Evolutionary conservation across 2,113 vertebrate species (phyloP).

Genomic region (Stigmatopora argus): DNA sequence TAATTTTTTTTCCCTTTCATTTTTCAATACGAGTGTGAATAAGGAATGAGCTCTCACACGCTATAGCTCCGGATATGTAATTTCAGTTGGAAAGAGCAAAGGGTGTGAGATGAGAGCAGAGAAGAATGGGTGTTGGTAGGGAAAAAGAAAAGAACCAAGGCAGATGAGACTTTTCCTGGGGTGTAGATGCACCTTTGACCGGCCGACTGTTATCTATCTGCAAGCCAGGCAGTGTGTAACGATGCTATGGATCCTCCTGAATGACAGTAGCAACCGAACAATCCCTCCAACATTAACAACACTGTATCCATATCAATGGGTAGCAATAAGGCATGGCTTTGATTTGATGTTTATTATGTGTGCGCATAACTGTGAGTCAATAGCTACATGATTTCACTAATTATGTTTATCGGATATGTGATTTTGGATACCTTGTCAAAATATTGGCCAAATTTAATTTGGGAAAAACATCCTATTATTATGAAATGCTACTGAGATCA

Average conservation of each 20-base stretch:
- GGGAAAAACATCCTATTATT: background rate
- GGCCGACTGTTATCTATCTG: constrained; percentile 27
- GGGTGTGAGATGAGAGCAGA: constrained; percentile 8
- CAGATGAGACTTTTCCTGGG: constrained; percentile 23
- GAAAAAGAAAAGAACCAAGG: constrained; percentile 14
- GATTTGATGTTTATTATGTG: constrained; percentile 2
- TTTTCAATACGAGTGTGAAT: background rate
- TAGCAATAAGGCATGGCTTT: constrained; percentile 1
- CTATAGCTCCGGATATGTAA: constrained; percentile 7
- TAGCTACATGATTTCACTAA: background rate
- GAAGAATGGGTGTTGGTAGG: background rate
- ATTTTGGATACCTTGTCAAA: constrained; percentile 8
- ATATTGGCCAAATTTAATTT: background rate
- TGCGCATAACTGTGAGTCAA: background rate
- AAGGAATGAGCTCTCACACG: constrained; percentile 2
- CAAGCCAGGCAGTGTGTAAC: constrained; percentile 8
- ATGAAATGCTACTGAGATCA: background rate
- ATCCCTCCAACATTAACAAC: background rate
- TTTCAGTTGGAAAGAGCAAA: constrained; percentile 16
- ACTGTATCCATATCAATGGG: background rate
- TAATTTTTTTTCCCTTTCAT: background rate
- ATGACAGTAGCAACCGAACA: constrained; percentile 2
- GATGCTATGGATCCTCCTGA: constrained; percentile 12
- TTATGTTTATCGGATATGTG: background rate
- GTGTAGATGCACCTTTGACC: constrained; percentile 28